phyloP scores from a whole-genome alignment of 2,113 vertebrate species.

The Chaetorhynchus papuensis region DNA sequence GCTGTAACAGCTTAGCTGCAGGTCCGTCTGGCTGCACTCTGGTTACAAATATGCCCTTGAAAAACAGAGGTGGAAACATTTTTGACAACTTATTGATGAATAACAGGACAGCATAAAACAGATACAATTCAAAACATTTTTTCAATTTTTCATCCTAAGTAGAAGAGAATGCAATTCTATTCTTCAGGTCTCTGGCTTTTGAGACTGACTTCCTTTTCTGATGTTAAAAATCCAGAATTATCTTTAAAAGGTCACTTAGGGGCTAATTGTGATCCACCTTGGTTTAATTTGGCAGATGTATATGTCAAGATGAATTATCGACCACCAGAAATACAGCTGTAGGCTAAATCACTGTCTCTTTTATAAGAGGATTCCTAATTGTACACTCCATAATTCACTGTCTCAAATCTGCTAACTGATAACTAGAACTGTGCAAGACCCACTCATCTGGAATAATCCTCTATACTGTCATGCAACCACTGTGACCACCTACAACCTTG shows the following conservation, averaged over 20 bases:
- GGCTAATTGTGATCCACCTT: not conserved
- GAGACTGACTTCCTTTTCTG: not conserved
- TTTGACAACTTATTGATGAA: not conserved
- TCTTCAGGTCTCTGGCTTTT: not conserved
- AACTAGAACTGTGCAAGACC: not conserved
- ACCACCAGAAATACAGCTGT: not conserved
- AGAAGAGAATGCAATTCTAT: not conserved
- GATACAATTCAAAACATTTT: not conserved
- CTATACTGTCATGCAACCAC: not conserved
- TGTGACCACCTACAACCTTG: not conserved
- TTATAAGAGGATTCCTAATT: not conserved
- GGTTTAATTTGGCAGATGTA: not conserved
- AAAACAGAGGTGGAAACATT: conserved; percentile 16
- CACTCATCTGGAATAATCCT: not conserved
- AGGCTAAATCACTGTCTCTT: not conserved
- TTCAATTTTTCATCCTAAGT: not conserved
- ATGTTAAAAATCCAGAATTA: not conserved
- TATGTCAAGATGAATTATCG: not conserved
- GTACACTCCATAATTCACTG: not conserved
- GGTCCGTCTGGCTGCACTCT: conserved; percentile 95
- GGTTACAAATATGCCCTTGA: conserved; percentile 97
- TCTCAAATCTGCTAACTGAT: not conserved
- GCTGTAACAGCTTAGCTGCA: conserved; percentile 90
- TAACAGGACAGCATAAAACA: not conserved
- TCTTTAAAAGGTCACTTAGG: not conserved